Percentiles rank a stretch among this genome's conserved stretches.
Conservation (phyloP, 2,797 vertebrate genomes). For the Typhlichthys subterraneus region DNA sequence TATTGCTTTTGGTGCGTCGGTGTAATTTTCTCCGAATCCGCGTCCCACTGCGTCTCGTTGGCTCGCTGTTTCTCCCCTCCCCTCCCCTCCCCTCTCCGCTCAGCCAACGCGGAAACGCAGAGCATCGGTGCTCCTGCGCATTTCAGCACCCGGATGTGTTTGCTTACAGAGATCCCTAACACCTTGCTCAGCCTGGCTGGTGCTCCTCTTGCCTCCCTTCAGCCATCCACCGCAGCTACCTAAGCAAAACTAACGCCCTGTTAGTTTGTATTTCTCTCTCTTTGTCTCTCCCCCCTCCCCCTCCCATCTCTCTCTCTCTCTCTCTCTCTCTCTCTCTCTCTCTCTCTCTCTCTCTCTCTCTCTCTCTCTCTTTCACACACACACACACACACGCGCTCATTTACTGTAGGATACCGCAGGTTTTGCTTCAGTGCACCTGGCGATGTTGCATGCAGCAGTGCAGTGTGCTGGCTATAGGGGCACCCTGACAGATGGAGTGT, state of each 20-base stretch:
- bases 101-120: constrained; percentile 75
- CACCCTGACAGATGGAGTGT: constrained; percentile 23
- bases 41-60: constrained; percentile 72
- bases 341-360: constrained; percentile 1
- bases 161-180: constrained; percentile 50
- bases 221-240: not conserved
- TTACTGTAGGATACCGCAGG: constrained; percentile 31
- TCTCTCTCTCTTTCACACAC: constrained; percentile 15
- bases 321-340: constrained; percentile 4
- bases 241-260: not conserved
- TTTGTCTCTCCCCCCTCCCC: not conserved
- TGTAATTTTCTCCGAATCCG: constrained; percentile 62
- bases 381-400: constrained; percentile 18
- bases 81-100: constrained; percentile 61
- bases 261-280: not conserved
- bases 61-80: constrained; percentile 46
- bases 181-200: constrained; percentile 25
- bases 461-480: constrained; percentile 1
- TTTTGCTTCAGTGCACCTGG: constrained; percentile 74
- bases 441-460: constrained; percentile 47
- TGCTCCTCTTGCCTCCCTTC: constrained; percentile 2
- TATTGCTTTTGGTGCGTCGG: constrained; percentile 45
- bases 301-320: constrained; percentile 10
- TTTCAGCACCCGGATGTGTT: constrained; percentile 75
- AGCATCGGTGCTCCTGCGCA: constrained; percentile 65